Conservation (phyloP, 2,888 invertebrate genomes). For the Proisotoma minuta region DNA sequence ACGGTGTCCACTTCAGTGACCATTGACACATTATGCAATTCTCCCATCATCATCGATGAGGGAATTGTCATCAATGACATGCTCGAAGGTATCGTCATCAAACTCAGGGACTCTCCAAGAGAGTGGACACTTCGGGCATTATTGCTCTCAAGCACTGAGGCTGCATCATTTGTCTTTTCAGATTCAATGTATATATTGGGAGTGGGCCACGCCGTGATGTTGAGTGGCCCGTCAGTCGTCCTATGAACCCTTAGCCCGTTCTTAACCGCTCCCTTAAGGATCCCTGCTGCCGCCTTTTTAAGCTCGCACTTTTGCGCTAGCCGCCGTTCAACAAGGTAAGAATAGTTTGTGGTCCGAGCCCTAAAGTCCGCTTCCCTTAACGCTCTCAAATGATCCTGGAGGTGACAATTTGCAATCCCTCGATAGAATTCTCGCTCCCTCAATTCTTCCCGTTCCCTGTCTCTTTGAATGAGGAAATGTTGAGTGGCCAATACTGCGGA, state of each 20-base stretch:
- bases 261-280: background rate
- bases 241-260: constrained; percentile 27
- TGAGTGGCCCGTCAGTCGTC: constrained; percentile 25
- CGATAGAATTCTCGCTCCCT: constrained; percentile 39
- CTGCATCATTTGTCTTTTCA: too few relatives aligned
- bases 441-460: constrained; percentile 37
- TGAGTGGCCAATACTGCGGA: constrained; percentile 39
- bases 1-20: background rate
- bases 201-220: constrained; percentile 32
- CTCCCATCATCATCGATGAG: too few relatives aligned
- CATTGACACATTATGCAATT: background rate
- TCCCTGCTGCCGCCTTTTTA: background rate
- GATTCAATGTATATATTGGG: constrained; percentile 9
- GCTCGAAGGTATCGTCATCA: too few relatives aligned
- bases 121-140: too few relatives aligned
- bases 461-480: constrained; percentile 33
- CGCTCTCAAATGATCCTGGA: constrained; percentile 42
- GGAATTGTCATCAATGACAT: too few relatives aligned
- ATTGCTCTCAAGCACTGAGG: too few relatives aligned
- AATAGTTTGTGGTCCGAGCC: constrained; percentile 34
- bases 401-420: constrained; percentile 32
- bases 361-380: constrained; percentile 31
- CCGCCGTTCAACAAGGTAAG: constrained; percentile 35
- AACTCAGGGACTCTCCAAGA: too few relatives aligned
- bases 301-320: constrained; percentile 38